These are phyloP conservation scores for Fabriciana adippe DNA, from an alignment of 2,888 invertebrate species.

Conservation along the genomic window DNA sequence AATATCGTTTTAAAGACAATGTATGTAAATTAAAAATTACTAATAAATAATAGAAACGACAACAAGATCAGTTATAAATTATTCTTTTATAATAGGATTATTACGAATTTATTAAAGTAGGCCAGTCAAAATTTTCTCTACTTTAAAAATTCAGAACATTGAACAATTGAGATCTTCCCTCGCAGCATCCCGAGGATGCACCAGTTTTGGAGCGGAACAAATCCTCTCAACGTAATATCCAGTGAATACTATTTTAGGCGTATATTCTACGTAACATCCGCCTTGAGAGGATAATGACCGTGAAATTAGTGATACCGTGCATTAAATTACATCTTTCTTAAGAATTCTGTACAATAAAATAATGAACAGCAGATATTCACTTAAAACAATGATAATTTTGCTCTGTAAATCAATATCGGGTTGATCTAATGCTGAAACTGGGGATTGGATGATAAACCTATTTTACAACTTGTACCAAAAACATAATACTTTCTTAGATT, in stretches of 20 bases:
- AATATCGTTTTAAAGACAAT: no score
- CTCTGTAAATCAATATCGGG: no score
- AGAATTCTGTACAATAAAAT: neutral
- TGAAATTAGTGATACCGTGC: conserved; percentile 24
- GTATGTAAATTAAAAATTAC: no score
- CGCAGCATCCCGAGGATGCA: conserved; percentile 33
- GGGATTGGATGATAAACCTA: no score
- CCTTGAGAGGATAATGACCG: conserved; percentile 29
- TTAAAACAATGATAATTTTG: no score
- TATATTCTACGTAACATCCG: conserved; percentile 23
- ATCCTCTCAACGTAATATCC: conserved; percentile 19
- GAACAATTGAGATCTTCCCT: conserved; percentile 26
- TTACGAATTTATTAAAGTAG: neutral
- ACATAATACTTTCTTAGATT: no score
- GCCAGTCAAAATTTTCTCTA: neutral
- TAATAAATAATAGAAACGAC: no score
- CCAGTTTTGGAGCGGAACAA: conserved; percentile 28
- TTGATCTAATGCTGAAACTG: no score
- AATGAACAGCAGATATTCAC: neutral
- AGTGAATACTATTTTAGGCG: conserved; percentile 26
- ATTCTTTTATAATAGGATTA: no score
- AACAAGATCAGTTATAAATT: no score
- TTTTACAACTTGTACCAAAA: no score
- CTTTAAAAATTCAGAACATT: neutral
- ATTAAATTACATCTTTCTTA: neutral